These are phyloP conservation scores for Trachops cirrhosus DNA, from an alignment of 2,797 vertebrate genomes.

Conservation along the genomic window DNA sequence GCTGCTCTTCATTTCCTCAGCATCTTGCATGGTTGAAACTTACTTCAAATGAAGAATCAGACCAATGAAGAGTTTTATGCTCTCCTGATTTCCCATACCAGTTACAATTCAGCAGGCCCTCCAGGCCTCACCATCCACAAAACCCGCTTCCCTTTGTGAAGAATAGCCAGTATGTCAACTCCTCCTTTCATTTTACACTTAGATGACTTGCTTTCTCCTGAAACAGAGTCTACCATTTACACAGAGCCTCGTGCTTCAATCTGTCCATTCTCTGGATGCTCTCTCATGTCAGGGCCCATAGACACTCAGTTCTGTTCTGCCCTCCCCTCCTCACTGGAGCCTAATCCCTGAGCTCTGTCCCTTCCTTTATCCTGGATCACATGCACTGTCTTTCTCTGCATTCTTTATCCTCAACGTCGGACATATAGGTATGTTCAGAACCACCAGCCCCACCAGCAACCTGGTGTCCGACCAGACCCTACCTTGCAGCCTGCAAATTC, in stretches of 20 bases:
- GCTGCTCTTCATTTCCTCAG: conserved; percentile 43
- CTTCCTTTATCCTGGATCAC: not conserved
- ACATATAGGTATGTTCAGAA: not conserved
- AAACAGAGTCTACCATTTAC: not conserved
- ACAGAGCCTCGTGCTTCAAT: not conserved
- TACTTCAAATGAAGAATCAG: conserved; percentile 29
- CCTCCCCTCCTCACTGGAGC: fast-evolving
- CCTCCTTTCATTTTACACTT: not conserved
- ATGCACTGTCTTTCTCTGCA: not conserved
- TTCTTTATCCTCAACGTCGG: not conserved
- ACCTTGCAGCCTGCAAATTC: not conserved
- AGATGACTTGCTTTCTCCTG: not conserved
- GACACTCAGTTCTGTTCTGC: not conserved
- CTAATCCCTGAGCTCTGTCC: not conserved
- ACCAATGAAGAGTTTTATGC: not conserved
- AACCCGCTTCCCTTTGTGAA: not conserved
- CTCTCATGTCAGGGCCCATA: not conserved
- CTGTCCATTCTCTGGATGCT: not conserved
- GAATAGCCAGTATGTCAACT: not conserved
- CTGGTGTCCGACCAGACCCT: fast-evolving
- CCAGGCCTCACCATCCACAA: not conserved
- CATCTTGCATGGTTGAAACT: conserved; percentile 28
- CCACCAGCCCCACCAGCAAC: not conserved
- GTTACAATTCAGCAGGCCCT: not conserved
- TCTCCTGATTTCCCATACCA: not conserved